phyloP scores from a whole-genome alignment of 92 coral and sea anemone genomes.

The Porites rus region DNA sequence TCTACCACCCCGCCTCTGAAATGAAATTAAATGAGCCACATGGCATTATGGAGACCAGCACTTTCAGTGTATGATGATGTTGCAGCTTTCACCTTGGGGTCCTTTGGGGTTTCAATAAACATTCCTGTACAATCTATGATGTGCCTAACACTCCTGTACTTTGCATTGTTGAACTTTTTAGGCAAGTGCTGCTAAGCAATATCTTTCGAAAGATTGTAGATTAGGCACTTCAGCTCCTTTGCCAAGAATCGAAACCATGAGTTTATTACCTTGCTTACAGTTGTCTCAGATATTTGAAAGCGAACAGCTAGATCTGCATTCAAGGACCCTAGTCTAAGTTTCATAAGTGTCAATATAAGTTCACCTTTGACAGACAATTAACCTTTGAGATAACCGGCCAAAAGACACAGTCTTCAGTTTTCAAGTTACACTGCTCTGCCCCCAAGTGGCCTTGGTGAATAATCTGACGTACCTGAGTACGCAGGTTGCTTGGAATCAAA shows the following conservation, averaged over 20 bases:
- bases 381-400: slow-evolving; percentile 22
- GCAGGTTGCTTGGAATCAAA: slow-evolving; percentile 10
- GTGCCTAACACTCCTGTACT: slow-evolving; percentile 49
- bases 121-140: slow-evolving; percentile 68
- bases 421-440: slow-evolving; percentile 56
- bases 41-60: slow-evolving; percentile 52
- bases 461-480: slow-evolving; percentile 13
- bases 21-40: slow-evolving; percentile 62
- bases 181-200: slow-evolving; percentile 52
- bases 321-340: slow-evolving; percentile 58
- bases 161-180: slow-evolving; percentile 36
- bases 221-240: slow-evolving; percentile 53
- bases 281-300: slow-evolving; percentile 59
- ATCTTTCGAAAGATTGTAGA: slow-evolving; percentile 56
- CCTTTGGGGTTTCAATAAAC: slow-evolving; percentile 68
- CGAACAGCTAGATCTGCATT: slow-evolving; percentile 57
- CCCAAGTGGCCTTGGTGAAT: slow-evolving; percentile 63
- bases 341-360: slow-evolving; percentile 48
- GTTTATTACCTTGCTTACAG: slow-evolving; percentile 56
- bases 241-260: slow-evolving; percentile 58
- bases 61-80: slow-evolving; percentile 62
- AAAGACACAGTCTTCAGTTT: slow-evolving; percentile 42
- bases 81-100: slow-evolving; percentile 40
- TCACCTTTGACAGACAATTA: slow-evolving; percentile 40
- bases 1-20: slow-evolving; percentile 62